Percentiles rank a stretch among this genome's conserved stretches.
phyloP scores from a whole-genome alignment of 2,888 invertebrate species.

The Microctonus aethiopoides region DNA sequence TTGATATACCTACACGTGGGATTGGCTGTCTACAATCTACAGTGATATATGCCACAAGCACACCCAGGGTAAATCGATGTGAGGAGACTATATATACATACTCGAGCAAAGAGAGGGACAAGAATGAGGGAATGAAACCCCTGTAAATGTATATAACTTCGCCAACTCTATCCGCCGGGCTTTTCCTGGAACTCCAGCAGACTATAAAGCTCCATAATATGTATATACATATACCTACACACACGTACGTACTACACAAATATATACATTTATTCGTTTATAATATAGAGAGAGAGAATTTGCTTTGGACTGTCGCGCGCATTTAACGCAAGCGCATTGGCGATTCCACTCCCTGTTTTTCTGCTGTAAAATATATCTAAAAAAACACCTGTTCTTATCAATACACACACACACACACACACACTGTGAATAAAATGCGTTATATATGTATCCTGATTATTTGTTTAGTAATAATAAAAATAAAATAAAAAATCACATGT shows the following conservation, averaged over 20 bases:
- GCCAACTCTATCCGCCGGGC: conserved; percentile 6
- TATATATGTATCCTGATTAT: too few relatives aligned
- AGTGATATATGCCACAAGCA: conserved; percentile 9
- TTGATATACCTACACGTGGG: conserved; percentile 15
- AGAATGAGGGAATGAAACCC: conserved; percentile 19
- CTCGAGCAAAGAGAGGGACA: neutral
- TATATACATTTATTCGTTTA: neutral
- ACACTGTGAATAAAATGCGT: neutral
- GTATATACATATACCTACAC: neutral
- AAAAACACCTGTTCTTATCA: conserved; percentile 22
- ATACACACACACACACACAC: neutral
- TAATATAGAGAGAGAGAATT: too few relatives aligned
- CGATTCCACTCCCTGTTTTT: conserved; percentile 11
- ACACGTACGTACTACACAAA: neutral
- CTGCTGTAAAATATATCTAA: neutral
- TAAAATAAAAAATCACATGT: neutral
- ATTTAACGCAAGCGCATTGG: conserved; percentile 17
- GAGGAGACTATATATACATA: neutral
- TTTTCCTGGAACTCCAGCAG: conserved; percentile 17
- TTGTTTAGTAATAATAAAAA: neutral
- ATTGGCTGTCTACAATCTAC: conserved; percentile 2
- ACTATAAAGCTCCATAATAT: neutral
- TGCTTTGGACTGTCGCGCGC: neutral
- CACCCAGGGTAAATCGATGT: neutral
- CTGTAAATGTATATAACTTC: neutral